phyloP scores from a whole-genome alignment of 2,113 vertebrate species.

The Erinaceus europaeus region DNA sequence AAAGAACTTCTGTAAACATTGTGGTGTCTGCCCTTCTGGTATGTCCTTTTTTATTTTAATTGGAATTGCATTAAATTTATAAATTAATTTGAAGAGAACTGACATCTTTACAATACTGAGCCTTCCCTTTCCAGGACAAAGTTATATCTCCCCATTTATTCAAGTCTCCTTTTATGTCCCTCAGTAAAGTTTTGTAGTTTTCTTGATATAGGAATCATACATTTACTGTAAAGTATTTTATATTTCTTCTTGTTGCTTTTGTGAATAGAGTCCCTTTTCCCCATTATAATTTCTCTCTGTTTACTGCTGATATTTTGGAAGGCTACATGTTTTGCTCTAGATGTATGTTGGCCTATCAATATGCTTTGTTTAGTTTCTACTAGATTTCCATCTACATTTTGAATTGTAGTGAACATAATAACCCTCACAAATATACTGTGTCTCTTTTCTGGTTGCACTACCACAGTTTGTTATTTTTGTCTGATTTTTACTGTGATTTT shows the following conservation, averaged over 20 bases:
- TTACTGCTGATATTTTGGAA: not conserved
- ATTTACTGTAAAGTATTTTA: constrained; percentile 59
- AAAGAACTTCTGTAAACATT: constrained; percentile 57
- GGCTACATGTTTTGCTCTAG: not conserved
- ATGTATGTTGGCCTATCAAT: not conserved
- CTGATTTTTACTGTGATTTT: not conserved
- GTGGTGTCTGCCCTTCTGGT: constrained; percentile 62
- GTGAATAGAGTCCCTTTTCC: constrained; percentile 13
- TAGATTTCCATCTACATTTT: not conserved
- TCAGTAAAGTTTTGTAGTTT: constrained; percentile 73
- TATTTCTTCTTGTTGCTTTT: constrained; percentile 46
- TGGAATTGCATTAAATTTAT: constrained; percentile 71
- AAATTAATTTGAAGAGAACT: constrained; percentile 72
- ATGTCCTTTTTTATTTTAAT: constrained; percentile 73
- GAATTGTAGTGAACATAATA: constrained; percentile 3
- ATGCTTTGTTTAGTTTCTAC: not conserved
- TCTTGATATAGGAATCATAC: constrained; percentile 51
- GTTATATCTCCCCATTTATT: constrained; percentile 70
- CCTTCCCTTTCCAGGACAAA: constrained; percentile 59
- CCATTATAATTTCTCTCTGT: constrained; percentile 29
- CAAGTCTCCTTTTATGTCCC: constrained; percentile 68
- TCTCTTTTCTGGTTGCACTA: constrained; percentile 20
- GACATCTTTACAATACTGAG: constrained; percentile 73
- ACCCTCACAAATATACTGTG: not conserved
- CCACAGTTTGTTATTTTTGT: not conserved